Evolutionary conservation across 2,888 invertebrate species (phyloP).

Genomic region (Onchidella celtica): DNA sequence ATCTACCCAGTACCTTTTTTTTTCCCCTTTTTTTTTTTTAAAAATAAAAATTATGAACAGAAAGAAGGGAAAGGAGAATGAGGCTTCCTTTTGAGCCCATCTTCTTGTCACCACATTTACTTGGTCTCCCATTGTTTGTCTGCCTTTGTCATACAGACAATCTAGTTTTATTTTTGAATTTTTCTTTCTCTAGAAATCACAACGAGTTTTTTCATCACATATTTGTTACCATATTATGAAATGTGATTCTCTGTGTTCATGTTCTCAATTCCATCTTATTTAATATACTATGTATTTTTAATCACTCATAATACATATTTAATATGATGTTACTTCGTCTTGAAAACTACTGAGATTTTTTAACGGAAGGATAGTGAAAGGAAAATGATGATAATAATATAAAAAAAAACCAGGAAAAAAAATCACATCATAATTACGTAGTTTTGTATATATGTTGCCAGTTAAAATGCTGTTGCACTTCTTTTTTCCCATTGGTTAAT

Average conservation of each 20-base stretch:
- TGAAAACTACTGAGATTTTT: slow-evolving; percentile 24
- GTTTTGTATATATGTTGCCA: background rate
- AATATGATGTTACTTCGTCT: slow-evolving; percentile 9
- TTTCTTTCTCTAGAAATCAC: slow-evolving; percentile 45
- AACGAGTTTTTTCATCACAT: slow-evolving; percentile 49
- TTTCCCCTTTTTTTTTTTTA: slow-evolving; percentile 34
- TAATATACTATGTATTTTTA: slow-evolving; percentile 33
- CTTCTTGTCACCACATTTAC: slow-evolving; percentile 54
- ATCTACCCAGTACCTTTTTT: slow-evolving; percentile 57
- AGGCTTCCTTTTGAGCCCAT: slow-evolving; percentile 78
- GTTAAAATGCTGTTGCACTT: background rate
- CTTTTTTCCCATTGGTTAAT: background rate
- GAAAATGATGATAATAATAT: background rate
- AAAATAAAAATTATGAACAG: slow-evolving; percentile 38
- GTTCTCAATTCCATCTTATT: slow-evolving; percentile 39
- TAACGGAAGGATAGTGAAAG: background rate
- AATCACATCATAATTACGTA: background rate
- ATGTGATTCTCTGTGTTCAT: slow-evolving; percentile 49
- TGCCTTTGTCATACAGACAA: slow-evolving; percentile 54
- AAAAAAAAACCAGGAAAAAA: background rate
- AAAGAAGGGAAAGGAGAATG: slow-evolving; percentile 58
- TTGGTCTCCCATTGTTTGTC: slow-evolving; percentile 58
- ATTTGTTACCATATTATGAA: slow-evolving; percentile 45
- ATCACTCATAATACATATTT: slow-evolving; percentile 26
- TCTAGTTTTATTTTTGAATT: slow-evolving; percentile 25